Evolutionary conservation across 1,140 invertebrate genomes (phyloP), one percentile per base, ranked within the genome.

Genomic region (Tetraneura akinire): DNA sequence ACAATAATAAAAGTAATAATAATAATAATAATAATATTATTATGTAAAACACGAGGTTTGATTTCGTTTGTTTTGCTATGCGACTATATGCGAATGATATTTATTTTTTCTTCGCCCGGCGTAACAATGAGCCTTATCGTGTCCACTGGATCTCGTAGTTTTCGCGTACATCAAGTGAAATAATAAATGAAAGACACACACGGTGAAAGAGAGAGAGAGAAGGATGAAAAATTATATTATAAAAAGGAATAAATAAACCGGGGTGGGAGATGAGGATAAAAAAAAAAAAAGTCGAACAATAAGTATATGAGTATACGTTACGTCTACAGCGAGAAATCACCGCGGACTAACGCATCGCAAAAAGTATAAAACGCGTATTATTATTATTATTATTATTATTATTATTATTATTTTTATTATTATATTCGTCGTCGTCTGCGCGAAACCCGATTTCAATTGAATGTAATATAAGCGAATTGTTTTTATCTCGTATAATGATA

Each of bases 401-500:
- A n/a, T n/a, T n/a, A n/a, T n/a, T n/a, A n/a, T n/a, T n/a, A n/a
- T n/a, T n/a, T n/a, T n/a, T n/a, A n/a, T n/a, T n/a, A 8, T 37
- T 37, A 37, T 57, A 23, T 18, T 16, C 51, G 14, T 18, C 71
- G 51, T 57, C 47, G 45, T 76, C 21, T 57, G 71, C 32, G 32
- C 32, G 32, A 37, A 74, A 76, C 71, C 51, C 0, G 71, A 55
- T 78, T 78, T 78, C 74, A 78, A 60, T 62, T 78, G 74, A 62
- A 78, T 78, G 62, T 78, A 78, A 37, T 78, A 78, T 78, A 78
- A 37, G 74, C 74, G 74, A 76, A 76, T 76, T 76, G 71, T 76
- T 76, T 74, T 76, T 76, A 76, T 76, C 71, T 76, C 21, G 51
- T 76, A n/a, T n/a, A n/a, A n/a, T n/a, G n/a, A n/a, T n/a, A n/a